Evolutionary conservation across 2,113 vertebrate genomes (phyloP), one percentile per base, ranked within the genome.

Genomic region (Eublepharis macularius): DNA sequence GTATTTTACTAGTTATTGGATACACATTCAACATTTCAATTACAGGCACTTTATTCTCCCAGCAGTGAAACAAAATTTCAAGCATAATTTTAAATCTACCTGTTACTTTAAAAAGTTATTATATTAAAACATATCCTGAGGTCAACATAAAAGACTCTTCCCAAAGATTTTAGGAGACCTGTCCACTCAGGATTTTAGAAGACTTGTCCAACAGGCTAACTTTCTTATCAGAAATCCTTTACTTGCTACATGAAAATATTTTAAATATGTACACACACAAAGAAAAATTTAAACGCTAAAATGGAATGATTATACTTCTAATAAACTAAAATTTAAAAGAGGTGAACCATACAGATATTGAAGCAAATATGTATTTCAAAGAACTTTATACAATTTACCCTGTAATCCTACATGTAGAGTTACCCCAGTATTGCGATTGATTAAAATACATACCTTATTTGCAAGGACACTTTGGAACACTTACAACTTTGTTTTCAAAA

Each of bases 21-120:
- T 2, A 88, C 4, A 17, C 34, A 39, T 78, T 82, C 54, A 74
- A 85, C 51, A 36, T 14, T 36, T 21, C 34, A 57, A 36, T 78
- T 75, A 21, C 2, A 65, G 2, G 63, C 45, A 49, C 80, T 69
- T 81, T 66, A 10, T 73, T 32, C 65, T 49, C 41, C 84, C 12
- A 39, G 14, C 39, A 12, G 12, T 68, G 2, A 68, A 68, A 36
- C 4, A 69, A 29, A 21, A 51, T 39, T 49, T 76, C 10, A 66
- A 49, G 63, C 26, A 39, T 49, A 45, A 81, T 9, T n/a, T 86
- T 68, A 89, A 92, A 57, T 92, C 77, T 24, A 43, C 76, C 24
- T 73, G 29, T 45, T 45, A 43, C 24, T 60, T 7, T 39, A 12
- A 12, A 29, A 3, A 83, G 54, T 19, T 7, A 76, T n/a, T 83